Conservation (phyloP, 2,113 vertebrate species). For the Falcunculus frontatus region DNA sequence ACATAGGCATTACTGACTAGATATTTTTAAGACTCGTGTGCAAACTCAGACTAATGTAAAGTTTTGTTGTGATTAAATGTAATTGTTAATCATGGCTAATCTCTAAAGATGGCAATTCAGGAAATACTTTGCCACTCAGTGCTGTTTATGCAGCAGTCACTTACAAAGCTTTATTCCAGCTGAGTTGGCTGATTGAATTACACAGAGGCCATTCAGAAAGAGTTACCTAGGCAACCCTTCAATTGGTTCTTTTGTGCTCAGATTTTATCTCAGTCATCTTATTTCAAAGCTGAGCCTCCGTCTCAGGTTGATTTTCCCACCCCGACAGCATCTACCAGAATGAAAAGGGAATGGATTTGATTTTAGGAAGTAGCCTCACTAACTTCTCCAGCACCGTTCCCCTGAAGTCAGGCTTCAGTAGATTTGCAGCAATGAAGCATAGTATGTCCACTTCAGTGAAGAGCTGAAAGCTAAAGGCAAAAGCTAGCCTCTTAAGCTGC, state of each 20-base stretch:
- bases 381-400: neutral
- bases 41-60: neutral
- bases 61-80: neutral
- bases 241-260: neutral
- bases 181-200: neutral
- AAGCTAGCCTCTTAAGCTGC: neutral
- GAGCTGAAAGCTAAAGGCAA: neutral
- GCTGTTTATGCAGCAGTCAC: neutral
- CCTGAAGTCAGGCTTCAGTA: neutral
- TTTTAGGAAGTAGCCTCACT: neutral
- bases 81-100: neutral
- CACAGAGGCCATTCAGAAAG: neutral
- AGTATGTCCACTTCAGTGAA: neutral
- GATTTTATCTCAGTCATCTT: neutral
- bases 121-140: neutral
- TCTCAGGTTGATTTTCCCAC: neutral
- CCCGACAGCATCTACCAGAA: neutral
- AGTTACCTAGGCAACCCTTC: constrained; percentile 40
- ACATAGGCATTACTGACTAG: neutral
- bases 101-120: neutral
- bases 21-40: neutral
- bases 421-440: neutral
- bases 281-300: neutral
- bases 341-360: neutral
- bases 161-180: neutral